Conservation (phyloP, 2,113 vertebrate species). For the Lathamus discolor region DNA sequence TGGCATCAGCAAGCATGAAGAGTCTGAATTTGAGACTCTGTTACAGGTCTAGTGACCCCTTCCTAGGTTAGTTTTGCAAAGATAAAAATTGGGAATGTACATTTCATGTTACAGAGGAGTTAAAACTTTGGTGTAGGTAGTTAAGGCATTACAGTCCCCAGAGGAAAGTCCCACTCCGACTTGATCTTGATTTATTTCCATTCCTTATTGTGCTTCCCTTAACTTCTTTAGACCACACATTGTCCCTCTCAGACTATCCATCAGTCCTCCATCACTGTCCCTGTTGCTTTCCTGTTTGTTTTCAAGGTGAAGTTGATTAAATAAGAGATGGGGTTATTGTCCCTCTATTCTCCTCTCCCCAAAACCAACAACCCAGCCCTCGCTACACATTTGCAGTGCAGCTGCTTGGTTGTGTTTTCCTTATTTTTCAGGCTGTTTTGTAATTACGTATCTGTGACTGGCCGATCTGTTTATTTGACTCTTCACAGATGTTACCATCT, state of each 20-base stretch:
- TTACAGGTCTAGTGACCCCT: background rate
- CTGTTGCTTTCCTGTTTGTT: background rate
- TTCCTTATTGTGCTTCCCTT: background rate
- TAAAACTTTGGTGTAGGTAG: background rate
- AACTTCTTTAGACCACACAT: background rate
- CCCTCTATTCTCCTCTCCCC: rapidly evolving
- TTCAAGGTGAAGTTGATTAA: background rate
- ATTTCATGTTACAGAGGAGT: background rate
- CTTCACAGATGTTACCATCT: background rate
- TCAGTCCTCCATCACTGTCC: background rate
- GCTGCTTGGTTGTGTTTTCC: background rate
- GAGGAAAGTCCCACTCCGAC: background rate
- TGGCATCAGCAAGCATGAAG: rapidly evolving
- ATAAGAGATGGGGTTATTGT: background rate
- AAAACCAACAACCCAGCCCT: background rate
- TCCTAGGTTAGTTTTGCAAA: background rate
- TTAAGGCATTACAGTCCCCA: background rate
- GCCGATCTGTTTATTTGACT: background rate
- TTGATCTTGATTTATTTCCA: background rate
- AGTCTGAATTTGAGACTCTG: background rate
- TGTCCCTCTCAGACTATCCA: background rate
- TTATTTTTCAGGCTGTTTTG: background rate
- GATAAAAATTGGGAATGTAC: background rate
- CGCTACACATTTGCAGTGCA: background rate
- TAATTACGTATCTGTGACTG: background rate